Conservation (phyloP, 2,797 vertebrate genomes). For the Gephyroberyx darwinii region DNA sequence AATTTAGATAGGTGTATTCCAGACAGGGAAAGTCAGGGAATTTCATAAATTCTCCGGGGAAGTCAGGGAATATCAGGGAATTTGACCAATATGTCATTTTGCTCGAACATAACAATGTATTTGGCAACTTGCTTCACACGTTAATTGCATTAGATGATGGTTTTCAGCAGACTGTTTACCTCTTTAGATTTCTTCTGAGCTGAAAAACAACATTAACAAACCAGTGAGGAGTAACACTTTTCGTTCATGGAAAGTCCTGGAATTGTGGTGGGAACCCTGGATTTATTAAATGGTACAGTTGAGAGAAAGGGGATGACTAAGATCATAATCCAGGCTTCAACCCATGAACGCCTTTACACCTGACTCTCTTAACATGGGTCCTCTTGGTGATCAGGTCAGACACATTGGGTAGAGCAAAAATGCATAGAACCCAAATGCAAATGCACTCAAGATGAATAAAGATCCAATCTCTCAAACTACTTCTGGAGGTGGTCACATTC, state of each 20-base stretch:
- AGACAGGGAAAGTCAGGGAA: too few relatives aligned
- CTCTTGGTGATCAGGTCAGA: too few relatives aligned
- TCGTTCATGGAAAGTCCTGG: constrained; percentile 27
- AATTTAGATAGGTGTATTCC: too few relatives aligned
- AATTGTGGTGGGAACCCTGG: constrained; percentile 23
- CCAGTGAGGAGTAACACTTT: constrained; percentile 31
- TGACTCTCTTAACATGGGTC: background rate
- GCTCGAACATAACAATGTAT: constrained; percentile 25
- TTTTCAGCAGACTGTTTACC: constrained; percentile 42
- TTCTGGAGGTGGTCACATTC: too few relatives aligned
- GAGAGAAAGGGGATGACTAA: background rate
- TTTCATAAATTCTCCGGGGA: too few relatives aligned
- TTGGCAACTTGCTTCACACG: constrained; percentile 13
- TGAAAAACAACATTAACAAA: constrained; percentile 74
- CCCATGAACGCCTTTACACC: background rate
- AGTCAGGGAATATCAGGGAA: too few relatives aligned
- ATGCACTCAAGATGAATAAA: too few relatives aligned
- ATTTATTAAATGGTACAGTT: constrained; percentile 29
- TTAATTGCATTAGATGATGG: constrained; percentile 14
- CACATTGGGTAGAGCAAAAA: too few relatives aligned
- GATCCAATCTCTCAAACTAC: too few relatives aligned
- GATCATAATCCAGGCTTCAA: background rate
- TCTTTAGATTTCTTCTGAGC: constrained; percentile 33
- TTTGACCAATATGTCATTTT: too few relatives aligned
- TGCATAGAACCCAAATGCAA: too few relatives aligned